Percentiles rank a stretch among this genome's conserved stretches.
Evolutionary conservation across 2,113 vertebrate genomes (phyloP).

Genomic region (Pangasianodon gigas): DNA sequence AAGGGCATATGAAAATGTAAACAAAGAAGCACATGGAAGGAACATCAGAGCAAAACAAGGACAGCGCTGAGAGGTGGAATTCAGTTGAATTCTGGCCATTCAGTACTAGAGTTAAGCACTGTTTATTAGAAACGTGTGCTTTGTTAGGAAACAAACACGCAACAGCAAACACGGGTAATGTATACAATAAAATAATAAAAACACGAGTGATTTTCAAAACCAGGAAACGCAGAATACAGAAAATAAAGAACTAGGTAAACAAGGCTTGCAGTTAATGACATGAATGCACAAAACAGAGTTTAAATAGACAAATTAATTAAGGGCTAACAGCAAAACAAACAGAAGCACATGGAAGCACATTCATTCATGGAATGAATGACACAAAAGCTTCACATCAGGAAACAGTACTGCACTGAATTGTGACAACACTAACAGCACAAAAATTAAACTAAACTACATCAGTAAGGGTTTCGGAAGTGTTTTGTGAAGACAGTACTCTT

Average conservation of each 20-base stretch:
- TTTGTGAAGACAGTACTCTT: background rate
- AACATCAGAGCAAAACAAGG: background rate
- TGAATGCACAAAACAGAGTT: background rate
- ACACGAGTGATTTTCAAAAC: background rate
- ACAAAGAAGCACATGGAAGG: background rate
- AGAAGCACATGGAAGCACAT: background rate
- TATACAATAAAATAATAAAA: background rate
- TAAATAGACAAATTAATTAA: background rate
- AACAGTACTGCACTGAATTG: background rate
- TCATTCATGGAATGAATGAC: background rate
- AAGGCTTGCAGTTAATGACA: background rate
- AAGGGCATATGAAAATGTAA: background rate
- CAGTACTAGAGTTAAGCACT: background rate
- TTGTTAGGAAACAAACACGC: background rate
- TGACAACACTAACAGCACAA: background rate
- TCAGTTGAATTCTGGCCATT: background rate
- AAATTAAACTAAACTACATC: background rate
- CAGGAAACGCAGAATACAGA: background rate
- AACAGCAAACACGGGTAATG: background rate
- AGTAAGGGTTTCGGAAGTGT: background rate
- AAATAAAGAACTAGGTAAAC: background rate
- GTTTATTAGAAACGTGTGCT: background rate
- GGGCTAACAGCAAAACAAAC: background rate
- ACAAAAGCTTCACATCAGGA: background rate
- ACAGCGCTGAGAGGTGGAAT: background rate